phyloP scores from a whole-genome alignment of 2,797 vertebrate genomes.

The Thaleichthys pacificus region DNA sequence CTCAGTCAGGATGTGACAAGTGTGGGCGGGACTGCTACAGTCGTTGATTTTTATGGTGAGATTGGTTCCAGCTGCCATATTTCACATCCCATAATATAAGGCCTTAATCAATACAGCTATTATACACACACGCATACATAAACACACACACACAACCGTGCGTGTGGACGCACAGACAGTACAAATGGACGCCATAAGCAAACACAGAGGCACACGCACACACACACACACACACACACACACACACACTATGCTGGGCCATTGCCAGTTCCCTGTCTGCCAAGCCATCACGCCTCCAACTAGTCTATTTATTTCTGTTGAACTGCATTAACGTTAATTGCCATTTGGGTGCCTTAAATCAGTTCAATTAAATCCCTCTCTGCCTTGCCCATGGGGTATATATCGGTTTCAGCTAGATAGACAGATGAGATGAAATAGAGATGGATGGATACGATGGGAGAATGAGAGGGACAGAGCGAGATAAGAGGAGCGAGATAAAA shows the following conservation, averaged over 20 bases:
- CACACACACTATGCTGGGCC: background rate
- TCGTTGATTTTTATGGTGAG: background rate
- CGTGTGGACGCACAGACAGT: background rate
- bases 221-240: background rate
- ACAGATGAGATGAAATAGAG: background rate
- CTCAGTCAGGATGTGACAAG: too few species aligned
- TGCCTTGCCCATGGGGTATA: background rate
- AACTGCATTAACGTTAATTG: constrained; percentile 23
- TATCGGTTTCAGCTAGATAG: background rate
- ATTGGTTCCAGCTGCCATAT: background rate
- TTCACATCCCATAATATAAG: background rate
- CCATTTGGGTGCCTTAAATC: constrained; percentile 29
- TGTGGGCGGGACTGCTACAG: background rate
- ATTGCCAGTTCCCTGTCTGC: background rate
- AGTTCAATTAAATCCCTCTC: constrained; percentile 16
- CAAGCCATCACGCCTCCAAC: background rate
- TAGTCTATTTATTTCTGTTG: constrained; percentile 27
- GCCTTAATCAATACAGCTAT: constrained; percentile 9
- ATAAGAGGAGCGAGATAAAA: background rate
- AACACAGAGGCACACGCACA: background rate
- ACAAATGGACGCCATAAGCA: background rate
- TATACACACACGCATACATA: constrained; percentile 16
- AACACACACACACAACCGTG: constrained; percentile 11
- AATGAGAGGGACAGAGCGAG: background rate
- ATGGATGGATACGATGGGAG: background rate